Base-by-base conservation (phyloP, 2,888 invertebrate genomes). In the Meiosimyza decipiens region DNA sequence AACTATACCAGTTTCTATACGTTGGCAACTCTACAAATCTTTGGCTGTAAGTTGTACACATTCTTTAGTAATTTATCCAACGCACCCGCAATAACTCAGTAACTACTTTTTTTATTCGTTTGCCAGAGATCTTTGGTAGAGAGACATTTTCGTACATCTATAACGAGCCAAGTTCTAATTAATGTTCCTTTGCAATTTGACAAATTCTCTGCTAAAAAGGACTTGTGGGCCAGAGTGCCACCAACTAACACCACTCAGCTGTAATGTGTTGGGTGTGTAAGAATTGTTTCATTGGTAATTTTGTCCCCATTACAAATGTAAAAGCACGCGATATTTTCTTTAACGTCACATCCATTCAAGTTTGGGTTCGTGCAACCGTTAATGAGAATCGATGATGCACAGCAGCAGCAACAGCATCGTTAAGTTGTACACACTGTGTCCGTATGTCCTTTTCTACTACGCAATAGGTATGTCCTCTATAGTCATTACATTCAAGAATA, bases 201-300 rank as follows among this genome's bases (percentile, higher is more conserved):
- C 79, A 79, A 78, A 78, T 79, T 77, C 76, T 74, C 76, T 73
- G 70, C 50, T 49, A 54, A 63, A 70, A 70, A 18, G 28, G 51
- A 70, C 75, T 71, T 74, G 7, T 72, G 75, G 75, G 75, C 71
- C 75, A 75, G 57, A 40, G 6, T 40, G 40, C 40, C 9, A 40
- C 6, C 40, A 40, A 40, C 40, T 9, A 6, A 9, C 40, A 40
- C 3, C 40, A 40, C 40, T 40, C 40, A 40, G 40, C 40, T 1
- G 9, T 40, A 40, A 40, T 40, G 40, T 40, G 40, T 40, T 40
- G 40, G 40, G 40, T 40, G 40, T 40, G 9, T 40, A 40, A 6
- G 40, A 40, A 40, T 28, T 28, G 67, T 16, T 33, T 33, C n/a
- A 22, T 15, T 22, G 13, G 68, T 28, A 68, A 68, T 59, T 69